Evolutionary conservation across 2,888 invertebrate species (phyloP).

Genomic region (Macrosoma leucophasiata): DNA sequence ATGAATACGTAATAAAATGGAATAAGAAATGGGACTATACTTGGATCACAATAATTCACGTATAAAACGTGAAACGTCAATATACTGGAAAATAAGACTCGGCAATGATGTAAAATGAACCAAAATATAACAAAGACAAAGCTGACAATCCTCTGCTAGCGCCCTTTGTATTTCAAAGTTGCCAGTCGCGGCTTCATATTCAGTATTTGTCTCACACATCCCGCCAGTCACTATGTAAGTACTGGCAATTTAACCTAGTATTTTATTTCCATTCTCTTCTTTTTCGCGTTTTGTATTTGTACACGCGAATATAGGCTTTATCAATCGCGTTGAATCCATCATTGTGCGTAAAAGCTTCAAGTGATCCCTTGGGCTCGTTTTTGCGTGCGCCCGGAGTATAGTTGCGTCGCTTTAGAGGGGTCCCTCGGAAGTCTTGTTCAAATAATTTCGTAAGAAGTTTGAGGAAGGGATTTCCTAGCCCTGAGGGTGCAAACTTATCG

Average conservation of each 20-base stretch:
- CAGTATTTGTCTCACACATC: constrained; percentile 45
- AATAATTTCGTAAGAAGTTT: constrained; percentile 68
- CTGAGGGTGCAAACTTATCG: constrained; percentile 56
- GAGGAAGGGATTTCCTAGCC: constrained; percentile 52
- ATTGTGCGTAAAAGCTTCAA: constrained; percentile 13
- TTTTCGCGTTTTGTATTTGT: constrained; percentile 21
- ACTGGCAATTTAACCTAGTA: constrained; percentile 46
- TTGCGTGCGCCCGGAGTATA: constrained; percentile 32
- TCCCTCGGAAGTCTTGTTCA: constrained; percentile 45
- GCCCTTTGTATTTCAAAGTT: constrained; percentile 31
- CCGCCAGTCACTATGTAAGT: constrained; percentile 41
- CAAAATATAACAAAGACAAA: constrained; percentile 6
- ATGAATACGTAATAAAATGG: constrained; percentile 32
- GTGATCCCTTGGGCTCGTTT: constrained; percentile 32
- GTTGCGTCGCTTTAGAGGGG: constrained; percentile 27
- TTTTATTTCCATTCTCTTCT: constrained; percentile 37
- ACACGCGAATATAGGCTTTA: no score
- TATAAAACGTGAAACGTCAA: constrained; percentile 30
- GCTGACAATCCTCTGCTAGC: no score
- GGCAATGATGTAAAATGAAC: constrained; percentile 12
- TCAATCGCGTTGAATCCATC: no score
- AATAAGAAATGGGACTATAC: constrained; percentile 30
- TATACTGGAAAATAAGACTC: constrained; percentile 22
- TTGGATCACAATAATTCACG: constrained; percentile 39
- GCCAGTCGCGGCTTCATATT: constrained; percentile 35